These are phyloP conservation scores for Coecobrya sp. DNA, from an alignment of 2,888 invertebrate species.

Conservation along the genomic window DNA sequence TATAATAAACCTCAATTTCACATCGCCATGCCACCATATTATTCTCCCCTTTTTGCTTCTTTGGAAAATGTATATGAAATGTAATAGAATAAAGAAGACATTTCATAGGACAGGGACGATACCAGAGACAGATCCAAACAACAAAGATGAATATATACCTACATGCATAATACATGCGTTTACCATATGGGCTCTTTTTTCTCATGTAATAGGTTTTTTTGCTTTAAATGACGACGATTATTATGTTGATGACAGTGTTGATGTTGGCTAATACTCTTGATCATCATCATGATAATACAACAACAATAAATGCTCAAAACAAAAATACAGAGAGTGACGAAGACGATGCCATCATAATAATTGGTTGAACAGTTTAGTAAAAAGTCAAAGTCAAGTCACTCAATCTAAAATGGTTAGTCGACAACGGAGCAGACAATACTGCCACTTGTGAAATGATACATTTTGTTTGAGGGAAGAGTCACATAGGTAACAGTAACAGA, in stretches of 20 bases:
- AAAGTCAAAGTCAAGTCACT: conserved; percentile 77
- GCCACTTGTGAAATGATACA: conserved; percentile 48
- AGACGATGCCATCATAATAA: conserved; percentile 68
- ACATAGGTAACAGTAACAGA: conserved; percentile 35
- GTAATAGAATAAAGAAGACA: conserved; percentile 48
- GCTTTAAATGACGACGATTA: conserved; percentile 57
- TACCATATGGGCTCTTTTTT: conserved; percentile 60
- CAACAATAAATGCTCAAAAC: conserved; percentile 42
- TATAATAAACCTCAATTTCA: conserved; percentile 35
- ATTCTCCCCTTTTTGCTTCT: conserved; percentile 17
- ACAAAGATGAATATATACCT: conserved; percentile 7
- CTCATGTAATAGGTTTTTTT: conserved; percentile 52
- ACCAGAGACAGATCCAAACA: background rate
- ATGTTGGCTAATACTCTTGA: conserved; percentile 52
- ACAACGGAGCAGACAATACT: conserved; percentile 66
- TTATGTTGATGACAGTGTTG: conserved; percentile 75
- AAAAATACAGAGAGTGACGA: conserved; percentile 53
- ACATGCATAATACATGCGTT: conserved; percentile 41
- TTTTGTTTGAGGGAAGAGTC: conserved; percentile 55
- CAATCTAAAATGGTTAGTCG: conserved; percentile 76
- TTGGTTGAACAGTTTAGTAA: conserved; percentile 74
- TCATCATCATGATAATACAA: conserved; percentile 33
- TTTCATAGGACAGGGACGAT: conserved; percentile 44
- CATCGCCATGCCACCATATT: background rate
- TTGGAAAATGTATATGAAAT: background rate